These are phyloP conservation scores for Aeoliscus strigatus DNA, from an alignment of 2,797 vertebrate species.

Conservation along the genomic window DNA sequence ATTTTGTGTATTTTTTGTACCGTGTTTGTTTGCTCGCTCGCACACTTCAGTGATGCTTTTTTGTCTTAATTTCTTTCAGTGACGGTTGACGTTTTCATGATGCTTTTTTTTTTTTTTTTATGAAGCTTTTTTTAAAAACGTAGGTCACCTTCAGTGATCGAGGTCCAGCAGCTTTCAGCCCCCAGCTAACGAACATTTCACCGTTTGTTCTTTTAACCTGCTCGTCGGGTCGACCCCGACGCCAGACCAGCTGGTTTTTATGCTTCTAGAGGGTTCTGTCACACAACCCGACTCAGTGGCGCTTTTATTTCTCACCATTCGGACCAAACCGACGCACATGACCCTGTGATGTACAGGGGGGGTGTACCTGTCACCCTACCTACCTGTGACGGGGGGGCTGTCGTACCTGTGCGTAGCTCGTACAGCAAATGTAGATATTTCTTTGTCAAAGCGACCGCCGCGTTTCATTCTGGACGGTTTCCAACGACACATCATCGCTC, in stretches of 20 bases:
- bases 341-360: no score
- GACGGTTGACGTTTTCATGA: conserved; percentile 42
- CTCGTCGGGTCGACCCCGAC: conserved; percentile 13
- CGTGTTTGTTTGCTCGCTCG: conserved; percentile 21
- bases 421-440: no score
- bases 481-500: no score
- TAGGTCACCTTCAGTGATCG: conserved; percentile 33
- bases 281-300: no score
- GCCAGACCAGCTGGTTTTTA: conserved; percentile 30
- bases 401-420: no score
- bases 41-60: conserved; percentile 33
- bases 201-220: conserved; percentile 14
- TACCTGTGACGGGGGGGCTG: no score
- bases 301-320: no score
- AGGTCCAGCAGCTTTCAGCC: conserved; percentile 27
- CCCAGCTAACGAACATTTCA: conserved; percentile 51
- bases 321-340: no score
- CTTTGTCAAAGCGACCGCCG: no score
- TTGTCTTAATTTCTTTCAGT: conserved; percentile 53
- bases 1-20: conserved; percentile 37
- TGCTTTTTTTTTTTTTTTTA: conserved; percentile 31
- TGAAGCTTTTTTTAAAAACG: conserved; percentile 16
- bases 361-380: no score
- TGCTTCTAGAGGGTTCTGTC: no score
- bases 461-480: no score